Evolutionary conservation across 2,888 invertebrate genomes (phyloP), one percentile per base, ranked within the genome.

Genomic region (Amphipyra tragopoginis): DNA sequence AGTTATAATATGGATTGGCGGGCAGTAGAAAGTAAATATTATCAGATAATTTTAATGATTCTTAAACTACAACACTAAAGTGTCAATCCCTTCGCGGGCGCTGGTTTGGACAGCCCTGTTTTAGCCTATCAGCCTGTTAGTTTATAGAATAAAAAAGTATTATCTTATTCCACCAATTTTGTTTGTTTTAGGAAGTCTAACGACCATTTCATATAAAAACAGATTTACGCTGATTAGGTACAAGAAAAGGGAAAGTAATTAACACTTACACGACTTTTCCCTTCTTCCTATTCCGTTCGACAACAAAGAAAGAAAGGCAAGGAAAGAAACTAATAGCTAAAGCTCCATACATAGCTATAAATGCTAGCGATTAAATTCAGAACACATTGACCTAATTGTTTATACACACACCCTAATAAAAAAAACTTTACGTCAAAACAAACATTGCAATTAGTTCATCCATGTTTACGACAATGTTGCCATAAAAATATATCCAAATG

Each of bases 401-500:
- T 52, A 39, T 58, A 62, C 50, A 60, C 33, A 55, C 21, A 48
- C 7, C 11, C 38, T 71, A 75, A 72, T 73, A 68, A 65, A 70
- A 65, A 56, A 65, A 65, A 56, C 45, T 65, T 69, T 54, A 71
- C 56, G 63, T 74, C 65, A 72, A 80, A 77, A 80, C 79, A 83
- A 78, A 79, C 78, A 77, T 72, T 67, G 73, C 76, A 75, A 72
- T 75, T 73, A 75, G 64, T 74, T 74, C 74, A 83, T 81, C 77
- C 72, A 60, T 62, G 74, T 86, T 86, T 82, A 86, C 69, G 73
- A 67, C 60, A 74, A 67, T 75, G 76, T 77, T 75, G 81, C 77
- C 75, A 77, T 87, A 85, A 86, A 86, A 80, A 76, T 71, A 74
- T 65, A 77, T 67, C 56, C 63, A 55, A 70, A 72, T 71, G 80